A percentile compares a stretch with the other conserved stretches of the same genome.
Evolutionary conservation across 35 echinoderm and acorn worm genomes (phyloP).

Genomic region (Holothuria glaberrima): DNA sequence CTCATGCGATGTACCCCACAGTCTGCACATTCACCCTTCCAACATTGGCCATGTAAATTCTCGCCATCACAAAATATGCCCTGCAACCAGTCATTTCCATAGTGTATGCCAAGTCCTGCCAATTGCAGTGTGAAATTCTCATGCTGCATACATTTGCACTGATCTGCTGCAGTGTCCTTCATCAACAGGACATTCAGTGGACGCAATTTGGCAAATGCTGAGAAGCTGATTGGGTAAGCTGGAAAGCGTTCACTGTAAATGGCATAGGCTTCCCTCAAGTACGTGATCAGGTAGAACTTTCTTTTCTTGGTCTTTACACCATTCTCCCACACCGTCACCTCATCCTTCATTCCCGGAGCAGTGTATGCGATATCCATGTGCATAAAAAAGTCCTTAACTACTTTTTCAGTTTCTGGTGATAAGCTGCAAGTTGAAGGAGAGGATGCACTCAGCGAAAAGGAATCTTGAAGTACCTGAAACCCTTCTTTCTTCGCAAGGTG

Average conservation of each 20-base stretch:
- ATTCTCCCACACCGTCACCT: slow-evolving; percentile 38
- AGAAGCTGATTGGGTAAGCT: too few species aligned
- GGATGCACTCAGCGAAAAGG: background rate
- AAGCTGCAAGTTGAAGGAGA: slow-evolving; percentile 1
- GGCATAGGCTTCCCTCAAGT: too few species aligned
- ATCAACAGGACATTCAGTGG: slow-evolving; percentile 3
- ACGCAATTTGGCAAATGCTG: slow-evolving; percentile 20
- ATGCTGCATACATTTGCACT: too few species aligned
- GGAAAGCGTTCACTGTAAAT: too few species aligned
- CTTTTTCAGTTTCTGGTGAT: too few species aligned
- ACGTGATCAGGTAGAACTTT: too few species aligned
- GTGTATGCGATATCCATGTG: slow-evolving; percentile 17
- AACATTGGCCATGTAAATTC: slow-evolving; percentile 3
- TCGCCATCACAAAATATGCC: slow-evolving; percentile 9
- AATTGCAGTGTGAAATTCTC: slow-evolving; percentile 20
- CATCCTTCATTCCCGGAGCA: slow-evolving; percentile 44
- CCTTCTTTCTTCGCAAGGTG: too few species aligned
- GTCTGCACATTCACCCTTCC: slow-evolving; percentile 13
- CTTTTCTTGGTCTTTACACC: too few species aligned
- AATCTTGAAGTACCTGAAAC: background rate
- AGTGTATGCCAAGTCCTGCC: slow-evolving; percentile 16
- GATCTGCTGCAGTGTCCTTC: slow-evolving; percentile 29
- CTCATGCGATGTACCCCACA: slow-evolving; percentile 29
- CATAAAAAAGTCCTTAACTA: background rate
- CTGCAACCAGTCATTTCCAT: slow-evolving; percentile 36